phyloP scores from a whole-genome alignment of 2,888 invertebrate genomes.

The Ernsta delagoae region DNA sequence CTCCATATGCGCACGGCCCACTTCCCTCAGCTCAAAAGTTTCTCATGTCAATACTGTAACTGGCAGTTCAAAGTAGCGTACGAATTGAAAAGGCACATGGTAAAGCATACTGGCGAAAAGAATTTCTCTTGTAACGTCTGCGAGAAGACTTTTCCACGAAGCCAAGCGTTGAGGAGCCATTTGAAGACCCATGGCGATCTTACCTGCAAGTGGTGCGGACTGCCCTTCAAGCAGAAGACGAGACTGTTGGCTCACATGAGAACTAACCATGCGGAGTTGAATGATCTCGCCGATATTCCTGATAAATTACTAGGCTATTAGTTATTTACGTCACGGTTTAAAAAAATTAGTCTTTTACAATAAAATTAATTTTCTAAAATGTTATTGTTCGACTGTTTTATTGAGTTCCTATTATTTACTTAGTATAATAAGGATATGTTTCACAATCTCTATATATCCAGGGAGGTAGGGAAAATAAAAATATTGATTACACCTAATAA shows the following conservation, averaged over 20 bases:
- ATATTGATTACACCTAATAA: not conserved
- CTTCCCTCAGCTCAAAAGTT: conserved; percentile 63
- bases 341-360: too few species aligned
- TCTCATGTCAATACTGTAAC: conserved; percentile 64
- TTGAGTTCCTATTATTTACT: too few species aligned
- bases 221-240: conserved; percentile 56
- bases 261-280: conserved; percentile 54
- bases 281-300: conserved; percentile 45
- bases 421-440: too few species aligned
- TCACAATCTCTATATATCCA: too few species aligned
- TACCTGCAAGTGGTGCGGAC: conserved; percentile 61
- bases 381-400: too few species aligned
- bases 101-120: conserved; percentile 68
- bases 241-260: conserved; percentile 56
- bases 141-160: conserved; percentile 66
- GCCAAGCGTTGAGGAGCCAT: conserved; percentile 62
- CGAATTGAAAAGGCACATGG: conserved; percentile 71
- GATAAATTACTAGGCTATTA: conserved; percentile 38
- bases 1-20: conserved; percentile 66
- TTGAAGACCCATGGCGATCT: conserved; percentile 67
- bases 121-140: conserved; percentile 67
- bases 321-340: not conserved
- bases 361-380: too few species aligned
- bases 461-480: not conserved
- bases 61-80: conserved; percentile 72